Evolutionary conservation across 2,113 vertebrate species (phyloP).

Genomic region (Tauraco erythrolophus): DNA sequence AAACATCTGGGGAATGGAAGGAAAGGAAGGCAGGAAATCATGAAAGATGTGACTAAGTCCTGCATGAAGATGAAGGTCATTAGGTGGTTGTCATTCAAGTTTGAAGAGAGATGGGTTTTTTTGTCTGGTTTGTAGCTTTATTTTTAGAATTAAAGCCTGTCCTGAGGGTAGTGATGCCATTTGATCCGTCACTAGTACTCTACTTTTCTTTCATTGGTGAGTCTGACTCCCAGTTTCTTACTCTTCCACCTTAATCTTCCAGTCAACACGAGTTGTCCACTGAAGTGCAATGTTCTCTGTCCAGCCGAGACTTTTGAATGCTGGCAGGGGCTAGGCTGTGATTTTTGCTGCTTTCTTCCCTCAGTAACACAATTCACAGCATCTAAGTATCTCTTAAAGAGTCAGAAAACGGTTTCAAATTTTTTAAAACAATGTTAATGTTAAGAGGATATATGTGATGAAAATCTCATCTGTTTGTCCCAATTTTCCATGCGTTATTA

Average conservation of each 20-base stretch:
- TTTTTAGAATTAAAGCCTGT: background rate
- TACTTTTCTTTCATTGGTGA: background rate
- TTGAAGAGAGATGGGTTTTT: background rate
- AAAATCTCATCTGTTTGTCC: background rate
- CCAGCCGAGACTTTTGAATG: background rate
- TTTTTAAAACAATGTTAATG: background rate
- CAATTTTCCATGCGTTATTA: background rate
- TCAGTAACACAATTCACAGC: too few relatives aligned
- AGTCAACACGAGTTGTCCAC: fast-evolving
- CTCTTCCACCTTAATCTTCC: background rate
- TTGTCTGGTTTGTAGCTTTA: background rate
- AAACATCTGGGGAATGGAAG: background rate
- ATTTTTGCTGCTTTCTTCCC: background rate
- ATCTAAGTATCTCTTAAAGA: background rate
- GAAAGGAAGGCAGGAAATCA: background rate
- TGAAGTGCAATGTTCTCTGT: background rate
- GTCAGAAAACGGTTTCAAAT: background rate
- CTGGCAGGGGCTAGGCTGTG: fast-evolving
- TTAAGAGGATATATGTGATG: background rate
- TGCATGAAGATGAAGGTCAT: background rate
- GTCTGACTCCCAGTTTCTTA: background rate
- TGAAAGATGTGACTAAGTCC: background rate
- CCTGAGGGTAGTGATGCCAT: background rate
- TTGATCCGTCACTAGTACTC: background rate
- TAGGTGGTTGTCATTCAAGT: background rate